Evolutionary conservation across 1,140 invertebrate genomes (phyloP).

Genomic region (Rhagoletis pomonella): DNA sequence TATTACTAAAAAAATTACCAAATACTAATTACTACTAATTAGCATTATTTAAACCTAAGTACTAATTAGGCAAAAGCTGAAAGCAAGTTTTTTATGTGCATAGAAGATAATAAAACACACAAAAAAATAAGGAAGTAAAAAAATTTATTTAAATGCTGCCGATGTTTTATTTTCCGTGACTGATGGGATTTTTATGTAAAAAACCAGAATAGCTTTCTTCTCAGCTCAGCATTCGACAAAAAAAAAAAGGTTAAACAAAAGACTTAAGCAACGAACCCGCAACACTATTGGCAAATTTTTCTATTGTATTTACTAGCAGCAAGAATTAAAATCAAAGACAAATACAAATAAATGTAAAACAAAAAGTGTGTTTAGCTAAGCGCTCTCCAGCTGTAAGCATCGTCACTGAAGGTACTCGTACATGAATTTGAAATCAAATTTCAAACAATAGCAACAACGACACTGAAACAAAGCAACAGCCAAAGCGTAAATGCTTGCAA

Average conservation of each 20-base stretch:
- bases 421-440: neutral
- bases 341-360: neutral
- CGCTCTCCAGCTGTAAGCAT: neutral
- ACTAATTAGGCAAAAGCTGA: neutral
- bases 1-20: neutral
- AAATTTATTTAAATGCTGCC: neutral
- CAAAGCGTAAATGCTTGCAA: neutral
- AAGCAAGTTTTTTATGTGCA: neutral
- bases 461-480: neutral
- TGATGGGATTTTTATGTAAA: neutral
- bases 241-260: neutral
- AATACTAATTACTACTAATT: neutral
- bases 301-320: neutral
- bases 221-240: neutral
- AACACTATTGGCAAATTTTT: neutral
- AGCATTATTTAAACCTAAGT: neutral
- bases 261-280: constrained; percentile 2
- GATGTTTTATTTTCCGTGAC: neutral
- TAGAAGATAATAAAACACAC: neutral
- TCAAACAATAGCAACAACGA: neutral
- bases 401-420: neutral
- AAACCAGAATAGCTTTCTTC: neutral
- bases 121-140: neutral
- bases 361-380: neutral
- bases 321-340: neutral